Base-by-base conservation (phyloP, 2,888 invertebrate species). In the Stegana nigrithorax region DNA sequence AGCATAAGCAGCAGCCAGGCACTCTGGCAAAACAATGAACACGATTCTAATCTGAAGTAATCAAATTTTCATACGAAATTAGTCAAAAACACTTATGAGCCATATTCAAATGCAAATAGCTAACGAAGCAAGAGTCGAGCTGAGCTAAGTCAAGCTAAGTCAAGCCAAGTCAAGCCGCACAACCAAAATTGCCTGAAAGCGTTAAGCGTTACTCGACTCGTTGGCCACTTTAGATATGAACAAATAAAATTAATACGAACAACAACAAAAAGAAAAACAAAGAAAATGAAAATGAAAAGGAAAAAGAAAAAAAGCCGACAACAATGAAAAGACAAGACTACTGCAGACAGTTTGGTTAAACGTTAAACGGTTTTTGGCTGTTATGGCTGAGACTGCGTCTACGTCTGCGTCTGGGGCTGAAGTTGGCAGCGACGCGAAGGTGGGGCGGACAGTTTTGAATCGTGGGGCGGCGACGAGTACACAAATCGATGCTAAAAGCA, bases 61-160 rank as follows among this genome's bases (percentile, higher is more conserved):
- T 77, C 79, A 79, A 75, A 77, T 74, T 77, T 75, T 79, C 75
- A 75, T 74, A 73, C 75, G 63, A 77, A 79, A 77, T 75, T 77
- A 77, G 75, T 77, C 71, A 32, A 66, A 69, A 79, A 70, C 74
- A 75, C 73, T 75, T 77, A 69, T 77, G 75, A 64, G 67, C 80
- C 75, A 77, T 64, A 77, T 79, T 79, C 61, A 69, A 75, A 75
- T 75, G 75, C 78, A 77, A 75, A 73, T 75, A 26, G 23, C 51
- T 8, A 51, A 51, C 6, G 39, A 39, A 39, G 39, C 39, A n/a
- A 17, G 17, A 39, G 17, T 39, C 39, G 14, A 17, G 39, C 14
- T 1, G 39, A 6, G 5, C n/a, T n/a, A n/a, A n/a, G n/a, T n/a
- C n/a, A n/a, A n/a, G n/a, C n/a, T n/a, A n/a, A n/a, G n/a, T n/a